These are phyloP conservation scores for Morpho helenor DNA, from an alignment of 2,888 invertebrate genomes.

Conservation along the genomic window DNA sequence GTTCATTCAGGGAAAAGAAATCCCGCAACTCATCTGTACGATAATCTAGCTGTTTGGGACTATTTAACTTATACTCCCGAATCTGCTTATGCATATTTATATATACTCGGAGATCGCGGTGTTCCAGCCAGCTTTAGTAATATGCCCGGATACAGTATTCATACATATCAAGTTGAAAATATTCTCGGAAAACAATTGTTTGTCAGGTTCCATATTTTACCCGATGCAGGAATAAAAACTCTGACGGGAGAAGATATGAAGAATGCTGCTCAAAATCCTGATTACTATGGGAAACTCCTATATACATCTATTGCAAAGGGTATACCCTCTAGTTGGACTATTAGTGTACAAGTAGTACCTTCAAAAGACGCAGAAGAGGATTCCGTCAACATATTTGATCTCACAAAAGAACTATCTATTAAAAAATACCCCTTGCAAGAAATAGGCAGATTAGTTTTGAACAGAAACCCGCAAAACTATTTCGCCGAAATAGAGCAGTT, in stretches of 20 bases:
- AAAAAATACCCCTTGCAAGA: neutral
- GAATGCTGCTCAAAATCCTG: neutral
- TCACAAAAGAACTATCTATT: neutral
- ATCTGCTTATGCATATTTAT: constrained; percentile 87
- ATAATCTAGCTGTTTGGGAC: constrained; percentile 95
- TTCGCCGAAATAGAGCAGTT: neutral
- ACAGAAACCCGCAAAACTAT: neutral
- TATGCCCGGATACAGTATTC: constrained; percentile 96
- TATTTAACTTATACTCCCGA: constrained; percentile 91
- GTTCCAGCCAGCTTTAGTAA: constrained; percentile 92
- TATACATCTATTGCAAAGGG: neutral
- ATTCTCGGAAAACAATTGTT: constrained; percentile 82
- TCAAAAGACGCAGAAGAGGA: neutral
- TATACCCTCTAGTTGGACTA: neutral
- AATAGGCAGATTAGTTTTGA: neutral
- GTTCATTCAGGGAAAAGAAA: constrained; percentile 96
- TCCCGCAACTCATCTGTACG: constrained; percentile 90
- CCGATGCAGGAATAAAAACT: constrained; percentile 38
- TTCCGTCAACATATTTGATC: neutral
- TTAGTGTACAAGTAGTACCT: neutral
- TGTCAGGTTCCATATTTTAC: constrained; percentile 93
- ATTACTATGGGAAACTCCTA: neutral
- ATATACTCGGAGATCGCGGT: constrained; percentile 93
- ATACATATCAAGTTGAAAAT: constrained; percentile 93
- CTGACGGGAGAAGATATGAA: neutral